Conservation (phyloP, 2,888 invertebrate genomes). For the Ochropacha duplaris region DNA sequence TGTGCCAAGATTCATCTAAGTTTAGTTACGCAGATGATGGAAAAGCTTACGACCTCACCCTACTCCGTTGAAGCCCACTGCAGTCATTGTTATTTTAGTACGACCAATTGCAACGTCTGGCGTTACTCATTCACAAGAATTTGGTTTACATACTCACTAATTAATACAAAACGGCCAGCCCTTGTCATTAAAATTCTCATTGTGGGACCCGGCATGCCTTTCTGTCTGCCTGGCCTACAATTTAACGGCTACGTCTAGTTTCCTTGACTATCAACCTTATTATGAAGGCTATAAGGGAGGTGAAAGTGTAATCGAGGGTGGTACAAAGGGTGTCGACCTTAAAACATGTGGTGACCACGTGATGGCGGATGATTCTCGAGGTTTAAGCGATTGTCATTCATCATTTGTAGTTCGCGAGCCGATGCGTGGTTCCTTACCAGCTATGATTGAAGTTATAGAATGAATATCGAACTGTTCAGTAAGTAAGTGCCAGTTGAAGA, state of each 20-base stretch:
- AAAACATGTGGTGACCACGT: constrained; percentile 51
- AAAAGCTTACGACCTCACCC: background rate
- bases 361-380: constrained; percentile 24
- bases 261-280: constrained; percentile 9
- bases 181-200: constrained; percentile 46
- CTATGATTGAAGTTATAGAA: background rate
- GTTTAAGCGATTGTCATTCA: constrained; percentile 42
- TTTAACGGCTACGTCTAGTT: constrained; percentile 1
- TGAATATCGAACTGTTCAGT: background rate
- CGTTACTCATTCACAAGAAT: constrained; percentile 5
- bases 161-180: constrained; percentile 32
- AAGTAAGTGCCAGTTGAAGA: background rate
- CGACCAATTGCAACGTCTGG: background rate
- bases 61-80: background rate
- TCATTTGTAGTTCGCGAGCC: constrained; percentile 17
- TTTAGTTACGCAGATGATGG: no score
- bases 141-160: constrained; percentile 21
- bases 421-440: constrained; percentile 5
- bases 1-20: no score
- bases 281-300: constrained; percentile 3
- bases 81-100: background rate
- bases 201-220: constrained; percentile 35
- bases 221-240: constrained; percentile 20
- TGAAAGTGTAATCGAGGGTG: constrained; percentile 13
- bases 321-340: constrained; percentile 54